Percentiles rank a stretch among this genome's conserved stretches.
Evolutionary conservation across 2,888 invertebrate species (phyloP).

Genomic region (Drosophila formosana): DNA sequence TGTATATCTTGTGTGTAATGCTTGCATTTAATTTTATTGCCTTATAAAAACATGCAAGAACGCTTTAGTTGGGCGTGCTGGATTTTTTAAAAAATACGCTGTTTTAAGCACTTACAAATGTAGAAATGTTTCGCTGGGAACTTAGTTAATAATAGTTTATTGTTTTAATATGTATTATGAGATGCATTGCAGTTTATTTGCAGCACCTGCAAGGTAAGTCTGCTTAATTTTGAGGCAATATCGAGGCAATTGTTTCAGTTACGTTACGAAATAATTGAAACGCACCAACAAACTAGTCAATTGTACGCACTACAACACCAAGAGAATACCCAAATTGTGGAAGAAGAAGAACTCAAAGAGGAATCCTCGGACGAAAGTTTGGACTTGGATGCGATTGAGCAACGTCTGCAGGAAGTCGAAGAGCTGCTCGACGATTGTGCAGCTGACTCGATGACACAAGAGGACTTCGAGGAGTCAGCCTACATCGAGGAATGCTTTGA

Average conservation of each 20-base stretch:
- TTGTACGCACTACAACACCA: background rate
- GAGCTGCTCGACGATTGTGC: background rate
- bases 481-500: background rate
- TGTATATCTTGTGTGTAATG: too few relatives aligned
- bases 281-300: constrained; percentile 31
- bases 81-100: too few relatives aligned
- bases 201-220: constrained; percentile 59
- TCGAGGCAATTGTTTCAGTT: constrained; percentile 42
- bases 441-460: background rate
- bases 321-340: background rate
- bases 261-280: constrained; percentile 49
- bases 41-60: too few relatives aligned
- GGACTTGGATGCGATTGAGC: background rate
- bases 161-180: too few relatives aligned
- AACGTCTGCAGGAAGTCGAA: background rate
- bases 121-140: too few relatives aligned
- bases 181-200: constrained; percentile 58
- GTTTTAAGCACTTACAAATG: too few relatives aligned
- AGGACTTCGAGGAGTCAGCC: background rate
- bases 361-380: background rate
- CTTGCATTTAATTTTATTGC: too few relatives aligned
- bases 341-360: background rate
- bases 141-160: too few relatives aligned
- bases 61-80: too few relatives aligned
- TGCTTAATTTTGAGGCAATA: constrained; percentile 63